Base-by-base conservation (phyloP, 1,140 invertebrate genomes). In the Leptoteleia sp. region DNA sequence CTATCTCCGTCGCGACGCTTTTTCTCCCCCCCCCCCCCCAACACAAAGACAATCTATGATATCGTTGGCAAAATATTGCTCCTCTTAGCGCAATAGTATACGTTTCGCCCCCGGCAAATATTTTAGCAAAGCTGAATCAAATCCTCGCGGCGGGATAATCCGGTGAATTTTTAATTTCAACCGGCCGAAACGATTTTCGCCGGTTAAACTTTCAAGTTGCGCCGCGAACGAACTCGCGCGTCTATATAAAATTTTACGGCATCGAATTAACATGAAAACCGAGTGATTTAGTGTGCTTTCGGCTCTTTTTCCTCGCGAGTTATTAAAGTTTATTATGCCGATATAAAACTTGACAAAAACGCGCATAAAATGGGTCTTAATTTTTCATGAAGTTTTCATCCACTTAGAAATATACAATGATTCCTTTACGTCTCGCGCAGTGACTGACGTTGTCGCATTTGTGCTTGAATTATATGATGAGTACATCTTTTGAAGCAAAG, bases 401-500 rank as follows among this genome's bases (percentile, higher is more conserved):
- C 11, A 15, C 25, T 55, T 43, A 17, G 38, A 52, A 40, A 62
- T 40, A 47, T 48, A 38, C 68, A 62, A 38, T 43, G 38, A 62
- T 55, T 55, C 42, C 29, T 54, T 25, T 27, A 16, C 19, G 33
- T 40, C 19, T 55, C 12, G 22, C 29, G 9, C 38, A 6, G 19
- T 68, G 33, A 61, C 45, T 61, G 31, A 37, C 38, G 15, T 62
- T 55, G 70, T 8, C 16, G 17, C 52, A 57, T 75, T 75, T 62
- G 67, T 67, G 25, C 52, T 52, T 65, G 61, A 75, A 75, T 65
- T 75, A 59, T 75, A 40, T 45, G 52, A 43, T 37, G 52, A 73
- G 42, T 42, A 31, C 15, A 52, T 75, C 61, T 55, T 75, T 75
- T 52, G 71, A 59, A 65, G 29, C 45, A 52, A 67, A 75, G 71